phyloP scores from a whole-genome alignment of 37 sponge, comb jelly and placozoan genomes.

The Oscarella lobularis region DNA sequence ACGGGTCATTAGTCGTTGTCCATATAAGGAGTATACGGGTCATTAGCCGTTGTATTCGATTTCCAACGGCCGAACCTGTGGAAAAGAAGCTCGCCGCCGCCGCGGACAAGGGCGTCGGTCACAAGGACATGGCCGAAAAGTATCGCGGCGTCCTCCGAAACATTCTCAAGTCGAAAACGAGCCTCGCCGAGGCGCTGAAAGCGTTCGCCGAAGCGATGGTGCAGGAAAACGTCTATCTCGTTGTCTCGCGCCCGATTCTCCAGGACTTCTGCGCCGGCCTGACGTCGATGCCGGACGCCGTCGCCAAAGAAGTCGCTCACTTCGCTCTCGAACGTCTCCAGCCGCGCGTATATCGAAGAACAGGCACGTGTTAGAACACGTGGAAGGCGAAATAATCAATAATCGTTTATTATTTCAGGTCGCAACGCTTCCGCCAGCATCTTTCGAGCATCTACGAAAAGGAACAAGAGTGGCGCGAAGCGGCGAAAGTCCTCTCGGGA shows the following conservation, averaged over 20 bases:
- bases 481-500: conserved; percentile 58
- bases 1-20: too few species aligned
- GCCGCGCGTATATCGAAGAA: conserved; percentile 59
- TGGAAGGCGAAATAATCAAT: too few species aligned
- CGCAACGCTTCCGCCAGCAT: conserved; percentile 10
- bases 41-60: too few species aligned
- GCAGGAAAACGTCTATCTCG: conserved; percentile 4
- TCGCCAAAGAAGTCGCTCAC: conserved; percentile 39
- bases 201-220: conserved; percentile 23
- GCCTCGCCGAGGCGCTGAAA: conserved; percentile 6
- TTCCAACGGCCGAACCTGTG: background rate
- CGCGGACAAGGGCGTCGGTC: background rate
- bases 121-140: conserved; percentile 38
- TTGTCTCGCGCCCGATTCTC: conserved; percentile 6
- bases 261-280: background rate
- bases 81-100: background rate
- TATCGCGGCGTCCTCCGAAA: conserved; percentile 33
- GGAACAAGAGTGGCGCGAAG: conserved; percentile 54
- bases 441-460: conserved; percentile 59
- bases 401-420: background rate
- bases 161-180: background rate
- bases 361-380: too few species aligned
- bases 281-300: conserved; percentile 6
- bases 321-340: conserved; percentile 35
- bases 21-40: too few species aligned